A percentile compares a stretch with the other conserved stretches of the same genome.
Conservation (phyloP, 2,797 vertebrate species). For the Salarias fasciatus region DNA sequence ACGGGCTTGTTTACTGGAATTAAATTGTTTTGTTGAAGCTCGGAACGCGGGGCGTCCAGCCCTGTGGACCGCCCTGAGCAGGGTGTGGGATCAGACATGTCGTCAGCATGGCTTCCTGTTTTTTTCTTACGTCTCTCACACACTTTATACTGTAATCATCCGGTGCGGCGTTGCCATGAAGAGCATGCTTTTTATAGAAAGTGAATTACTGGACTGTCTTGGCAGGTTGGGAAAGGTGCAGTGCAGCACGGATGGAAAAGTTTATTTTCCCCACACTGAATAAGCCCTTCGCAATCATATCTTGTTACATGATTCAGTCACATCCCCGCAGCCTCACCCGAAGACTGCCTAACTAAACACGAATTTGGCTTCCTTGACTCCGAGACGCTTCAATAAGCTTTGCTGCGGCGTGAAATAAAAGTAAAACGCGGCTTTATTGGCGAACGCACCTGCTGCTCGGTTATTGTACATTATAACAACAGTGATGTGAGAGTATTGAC, state of each 20-base stretch:
- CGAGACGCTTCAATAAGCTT: slow-evolving; percentile 13
- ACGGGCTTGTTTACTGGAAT: slow-evolving; percentile 63
- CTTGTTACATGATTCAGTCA: slow-evolving; percentile 13
- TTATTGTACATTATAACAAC: slow-evolving; percentile 52
- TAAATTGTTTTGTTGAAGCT: slow-evolving; percentile 48
- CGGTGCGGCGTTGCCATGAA: not conserved
- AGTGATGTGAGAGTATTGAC: slow-evolving; percentile 53
- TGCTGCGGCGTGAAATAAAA: slow-evolving; percentile 37
- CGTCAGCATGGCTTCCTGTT: slow-evolving; percentile 6
- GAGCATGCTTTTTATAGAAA: slow-evolving; percentile 6
- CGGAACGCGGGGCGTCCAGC: slow-evolving; percentile 30
- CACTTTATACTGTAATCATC: slow-evolving; percentile 24
- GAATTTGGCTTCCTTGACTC: slow-evolving; percentile 17
- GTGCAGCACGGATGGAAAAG: not conserved
- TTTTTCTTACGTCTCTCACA: slow-evolving; percentile 7
- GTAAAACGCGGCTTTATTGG: slow-evolving; percentile 29
- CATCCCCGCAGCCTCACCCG: slow-evolving; percentile 10
- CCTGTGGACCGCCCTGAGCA: slow-evolving; percentile 11
- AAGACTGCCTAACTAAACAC: slow-evolving; percentile 9
- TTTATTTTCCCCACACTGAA: slow-evolving; percentile 9
- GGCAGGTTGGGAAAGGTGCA: not conserved
- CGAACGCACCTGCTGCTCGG: slow-evolving; percentile 63
- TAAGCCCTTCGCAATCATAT: not conserved
- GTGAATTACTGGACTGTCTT: slow-evolving; percentile 2
- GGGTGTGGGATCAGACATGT: slow-evolving; percentile 10